phyloP scores from a whole-genome alignment of 1,140 invertebrate species.

The Aphaenogaster ashmeadi region DNA sequence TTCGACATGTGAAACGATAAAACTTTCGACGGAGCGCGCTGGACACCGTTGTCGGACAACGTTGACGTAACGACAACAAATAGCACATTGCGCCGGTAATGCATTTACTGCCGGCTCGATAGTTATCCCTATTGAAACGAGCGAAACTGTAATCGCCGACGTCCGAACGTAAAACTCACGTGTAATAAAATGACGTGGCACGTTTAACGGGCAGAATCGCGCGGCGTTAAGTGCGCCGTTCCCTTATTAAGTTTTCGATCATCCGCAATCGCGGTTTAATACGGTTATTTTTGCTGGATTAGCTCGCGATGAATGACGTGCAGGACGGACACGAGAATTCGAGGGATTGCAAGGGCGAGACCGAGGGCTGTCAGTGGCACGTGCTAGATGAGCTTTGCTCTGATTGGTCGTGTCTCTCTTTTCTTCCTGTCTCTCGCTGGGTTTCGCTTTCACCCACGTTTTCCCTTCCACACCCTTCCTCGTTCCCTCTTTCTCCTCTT shows the following conservation, averaged over 20 bases:
- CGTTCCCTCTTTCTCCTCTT: neutral
- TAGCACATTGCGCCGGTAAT: slow-evolving; percentile 41
- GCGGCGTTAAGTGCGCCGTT: slow-evolving; percentile 19
- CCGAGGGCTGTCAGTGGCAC: slow-evolving; percentile 77
- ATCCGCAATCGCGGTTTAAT: slow-evolving; percentile 74
- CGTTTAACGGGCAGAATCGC: neutral
- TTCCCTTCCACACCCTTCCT: neutral
- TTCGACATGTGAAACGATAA: slow-evolving; percentile 42
- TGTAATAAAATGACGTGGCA: slow-evolving; percentile 25
- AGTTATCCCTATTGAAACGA: slow-evolving; percentile 52
- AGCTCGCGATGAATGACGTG: slow-evolving; percentile 66
- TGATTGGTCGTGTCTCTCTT: slow-evolving; percentile 66
- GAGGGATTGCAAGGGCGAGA: slow-evolving; percentile 69
- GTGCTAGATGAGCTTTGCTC: slow-evolving; percentile 75
- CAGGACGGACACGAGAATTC: slow-evolving; percentile 62
- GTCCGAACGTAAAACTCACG: slow-evolving; percentile 22
- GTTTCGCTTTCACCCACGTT: slow-evolving; percentile 29
- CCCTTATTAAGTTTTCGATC: slow-evolving; percentile 76
- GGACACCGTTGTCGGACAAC: slow-evolving; percentile 36
- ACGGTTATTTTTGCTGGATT: slow-evolving; percentile 78
- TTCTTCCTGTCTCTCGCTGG: slow-evolving; percentile 41
- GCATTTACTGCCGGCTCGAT: slow-evolving; percentile 31
- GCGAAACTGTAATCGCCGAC: slow-evolving; percentile 24
- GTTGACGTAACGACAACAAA: slow-evolving; percentile 49
- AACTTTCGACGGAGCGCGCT: slow-evolving; percentile 42